A percentile compares a stretch with the other conserved stretches of the same genome.
Evolutionary conservation across 2,797 vertebrate genomes (phyloP).

Genomic region (Halcyon badia): DNA sequence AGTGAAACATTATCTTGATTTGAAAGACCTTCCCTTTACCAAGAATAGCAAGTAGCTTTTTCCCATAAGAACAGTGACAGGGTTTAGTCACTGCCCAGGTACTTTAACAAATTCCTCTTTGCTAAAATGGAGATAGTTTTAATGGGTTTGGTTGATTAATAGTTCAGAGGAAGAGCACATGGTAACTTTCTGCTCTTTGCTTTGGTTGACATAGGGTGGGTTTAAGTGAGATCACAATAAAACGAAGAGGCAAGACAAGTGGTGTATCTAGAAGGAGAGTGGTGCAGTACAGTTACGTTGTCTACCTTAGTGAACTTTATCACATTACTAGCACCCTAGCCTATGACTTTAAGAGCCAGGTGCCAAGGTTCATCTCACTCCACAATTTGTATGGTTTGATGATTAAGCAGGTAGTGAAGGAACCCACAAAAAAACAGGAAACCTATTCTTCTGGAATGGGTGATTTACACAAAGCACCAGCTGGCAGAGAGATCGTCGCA

Average conservation of each 20-base stretch:
- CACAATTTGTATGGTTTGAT: constrained; percentile 29
- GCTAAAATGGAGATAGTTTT: neutral
- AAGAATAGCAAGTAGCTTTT: constrained; percentile 8
- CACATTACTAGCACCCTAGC: neutral
- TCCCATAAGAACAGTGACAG: constrained; percentile 12
- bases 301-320: neutral
- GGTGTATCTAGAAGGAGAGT: neutral
- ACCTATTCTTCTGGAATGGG: constrained; percentile 33
- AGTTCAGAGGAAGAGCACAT: neutral
- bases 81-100: constrained; percentile 44
- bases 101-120: neutral
- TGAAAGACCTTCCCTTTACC: constrained; percentile 38
- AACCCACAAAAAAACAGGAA: neutral
- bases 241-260: neutral
- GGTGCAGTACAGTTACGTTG: neutral
- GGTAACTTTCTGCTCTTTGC: neutral
- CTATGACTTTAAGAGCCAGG: neutral
- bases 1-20: constrained; percentile 40
- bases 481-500: neutral
- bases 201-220: neutral
- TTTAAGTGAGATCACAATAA: neutral
- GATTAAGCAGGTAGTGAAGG: constrained; percentile 52
- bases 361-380: neutral
- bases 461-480: constrained; percentile 52
- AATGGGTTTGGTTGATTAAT: neutral